phyloP scores from a whole-genome alignment of 2,888 invertebrate species.

The Prenolepis imparis region DNA sequence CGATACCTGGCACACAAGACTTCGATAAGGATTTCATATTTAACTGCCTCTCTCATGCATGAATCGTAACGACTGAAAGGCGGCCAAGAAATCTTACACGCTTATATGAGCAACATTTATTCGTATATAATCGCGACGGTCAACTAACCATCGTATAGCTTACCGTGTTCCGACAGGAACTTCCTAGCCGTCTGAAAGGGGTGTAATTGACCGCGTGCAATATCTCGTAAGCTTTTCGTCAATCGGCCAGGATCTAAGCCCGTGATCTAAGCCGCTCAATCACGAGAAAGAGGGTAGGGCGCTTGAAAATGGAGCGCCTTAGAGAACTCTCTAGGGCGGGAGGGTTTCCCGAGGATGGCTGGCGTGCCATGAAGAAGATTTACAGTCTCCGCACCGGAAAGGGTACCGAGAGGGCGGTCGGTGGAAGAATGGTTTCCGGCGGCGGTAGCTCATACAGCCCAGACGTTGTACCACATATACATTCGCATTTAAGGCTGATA shows the following conservation, averaged over 20 bases:
- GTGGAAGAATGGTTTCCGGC: conserved; percentile 83
- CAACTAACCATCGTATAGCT: conserved; percentile 73
- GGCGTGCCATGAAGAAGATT: conserved; percentile 82
- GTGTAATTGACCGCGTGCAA: conserved; percentile 62
- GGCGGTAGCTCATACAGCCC: conserved; percentile 76
- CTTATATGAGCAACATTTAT: conserved; percentile 63
- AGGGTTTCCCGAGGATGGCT: conserved; percentile 70
- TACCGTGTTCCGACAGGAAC: conserved; percentile 66
- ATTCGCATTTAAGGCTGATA: conserved; percentile 69
- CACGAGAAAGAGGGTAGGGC: conserved; percentile 65
- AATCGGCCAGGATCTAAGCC: conserved; percentile 59
- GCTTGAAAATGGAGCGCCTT: conserved; percentile 77
- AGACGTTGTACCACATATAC: conserved; percentile 56
- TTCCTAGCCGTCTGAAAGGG: conserved; percentile 62
- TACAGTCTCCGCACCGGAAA: conserved; percentile 82
- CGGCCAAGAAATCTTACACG: conserved; percentile 41
- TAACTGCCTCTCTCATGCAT: conserved; percentile 1
- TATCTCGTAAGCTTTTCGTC: conserved; percentile 75
- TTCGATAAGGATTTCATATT: not conserved
- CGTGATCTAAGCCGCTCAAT: conserved; percentile 68
- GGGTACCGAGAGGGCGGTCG: conserved; percentile 80
- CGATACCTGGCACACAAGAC: not conserved
- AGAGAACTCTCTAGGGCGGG: conserved; percentile 70
- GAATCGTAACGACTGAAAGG: conserved; percentile 9
- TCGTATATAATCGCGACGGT: conserved; percentile 61